A percentile compares a stretch with the other conserved stretches of the same genome.
Conservation (phyloP, 2,113 vertebrate genomes). For the Petroica traversi region DNA sequence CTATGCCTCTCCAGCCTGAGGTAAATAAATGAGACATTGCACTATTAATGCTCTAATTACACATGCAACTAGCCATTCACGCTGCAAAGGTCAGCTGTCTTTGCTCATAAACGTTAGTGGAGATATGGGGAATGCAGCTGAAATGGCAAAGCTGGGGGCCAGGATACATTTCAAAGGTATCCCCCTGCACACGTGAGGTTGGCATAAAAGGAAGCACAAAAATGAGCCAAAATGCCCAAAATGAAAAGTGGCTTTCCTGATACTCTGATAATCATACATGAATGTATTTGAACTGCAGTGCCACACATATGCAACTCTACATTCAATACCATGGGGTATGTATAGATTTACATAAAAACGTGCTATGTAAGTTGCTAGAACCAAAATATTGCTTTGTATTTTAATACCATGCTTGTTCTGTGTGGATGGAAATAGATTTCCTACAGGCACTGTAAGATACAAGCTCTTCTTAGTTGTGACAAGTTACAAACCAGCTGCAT, state of each 20-base stretch:
- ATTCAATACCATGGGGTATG: neutral
- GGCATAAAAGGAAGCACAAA: neutral
- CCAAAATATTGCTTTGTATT: neutral
- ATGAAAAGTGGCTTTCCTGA: neutral
- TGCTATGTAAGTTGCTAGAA: neutral
- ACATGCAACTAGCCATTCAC: conserved; percentile 13
- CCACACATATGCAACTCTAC: neutral
- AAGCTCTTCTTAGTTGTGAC: neutral
- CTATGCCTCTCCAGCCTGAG: neutral
- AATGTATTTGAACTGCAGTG: neutral
- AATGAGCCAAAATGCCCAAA: neutral
- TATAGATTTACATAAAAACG: neutral
- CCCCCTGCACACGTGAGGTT: neutral
- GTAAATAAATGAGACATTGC: conserved; percentile 19
- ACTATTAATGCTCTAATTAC: conserved; percentile 43
- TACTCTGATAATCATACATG: neutral
- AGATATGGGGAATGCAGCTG: neutral
- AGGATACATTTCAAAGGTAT: neutral
- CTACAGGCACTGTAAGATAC: neutral
- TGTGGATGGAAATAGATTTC: neutral
- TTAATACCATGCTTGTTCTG: neutral
- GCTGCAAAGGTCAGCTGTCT: conserved; percentile 49
- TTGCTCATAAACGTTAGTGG: conserved; percentile 12
- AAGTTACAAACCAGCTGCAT: neutral
- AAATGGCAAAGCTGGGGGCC: neutral